A percentile compares a stretch with the other conserved stretches of the same genome.
Conservation (phyloP, 2,113 vertebrate species). For the Pipra filicauda region DNA sequence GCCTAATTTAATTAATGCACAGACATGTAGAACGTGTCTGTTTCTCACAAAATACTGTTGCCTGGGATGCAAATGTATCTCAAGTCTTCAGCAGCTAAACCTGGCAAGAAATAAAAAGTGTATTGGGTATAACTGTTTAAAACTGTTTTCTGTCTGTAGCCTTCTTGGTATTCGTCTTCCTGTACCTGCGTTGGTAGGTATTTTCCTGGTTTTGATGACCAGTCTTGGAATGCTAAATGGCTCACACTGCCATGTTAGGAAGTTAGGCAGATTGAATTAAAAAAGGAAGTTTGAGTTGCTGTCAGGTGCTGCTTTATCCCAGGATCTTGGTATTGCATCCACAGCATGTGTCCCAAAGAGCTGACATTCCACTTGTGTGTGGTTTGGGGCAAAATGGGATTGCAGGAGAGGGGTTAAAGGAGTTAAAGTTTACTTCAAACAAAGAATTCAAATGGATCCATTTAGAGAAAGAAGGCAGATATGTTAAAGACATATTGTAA, state of each 20-base stretch:
- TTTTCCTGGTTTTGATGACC: background rate
- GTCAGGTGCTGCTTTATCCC: background rate
- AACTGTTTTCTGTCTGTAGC: background rate
- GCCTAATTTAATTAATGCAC: background rate
- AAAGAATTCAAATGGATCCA: background rate
- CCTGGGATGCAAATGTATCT: background rate
- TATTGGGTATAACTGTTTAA: background rate
- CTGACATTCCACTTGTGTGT: rapidly evolving
- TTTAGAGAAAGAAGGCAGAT: background rate
- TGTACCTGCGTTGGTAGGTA: background rate
- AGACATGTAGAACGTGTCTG: background rate
- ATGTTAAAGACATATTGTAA: rapidly evolving
- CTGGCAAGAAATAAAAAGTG: background rate
- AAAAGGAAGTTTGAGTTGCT: background rate
- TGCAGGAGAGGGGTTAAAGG: background rate
- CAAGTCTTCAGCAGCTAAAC: background rate
- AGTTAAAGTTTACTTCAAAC: background rate
- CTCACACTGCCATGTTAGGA: background rate
- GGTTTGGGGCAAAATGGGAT: background rate
- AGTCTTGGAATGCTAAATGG: background rate
- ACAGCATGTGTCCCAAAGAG: background rate
- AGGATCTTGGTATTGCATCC: background rate
- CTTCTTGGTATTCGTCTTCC: background rate
- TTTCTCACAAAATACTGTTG: background rate
- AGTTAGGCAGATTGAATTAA: background rate